Evolutionary conservation across 2,797 vertebrate species (phyloP), one percentile per base, ranked within the genome.

Genomic region (Meriones psammophilus): DNA sequence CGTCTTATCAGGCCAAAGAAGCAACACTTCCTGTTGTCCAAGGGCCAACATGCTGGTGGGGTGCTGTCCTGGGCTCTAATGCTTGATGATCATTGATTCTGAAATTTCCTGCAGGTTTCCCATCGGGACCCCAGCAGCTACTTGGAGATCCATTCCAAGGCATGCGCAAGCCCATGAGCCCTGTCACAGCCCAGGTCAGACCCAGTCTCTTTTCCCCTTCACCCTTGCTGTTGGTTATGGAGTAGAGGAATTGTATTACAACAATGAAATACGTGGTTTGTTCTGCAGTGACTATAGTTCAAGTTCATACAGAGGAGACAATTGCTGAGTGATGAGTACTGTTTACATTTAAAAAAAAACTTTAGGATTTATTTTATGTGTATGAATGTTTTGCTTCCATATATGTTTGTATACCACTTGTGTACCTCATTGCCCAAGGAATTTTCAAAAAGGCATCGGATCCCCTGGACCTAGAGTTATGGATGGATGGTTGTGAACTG

Each of bases 81-180:
- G 24, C 60, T 90, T 89, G 89, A 3, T 50, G 66, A 6, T 80
- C 96, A 90, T 42, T 89, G 4, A 84, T 42, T n/a, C 54, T 73
- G 0, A 83, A 62, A 91, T 96, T 36, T 90, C 83, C 93, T 69
- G 42, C 94, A 99, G 98, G 98, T 85, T 99, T 99, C 97, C 97
- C 98, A 73, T 90, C 98, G 97, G 97, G 98, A 88, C 97, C 98
- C 94, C 98, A 98, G 95, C 98, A 99, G 28, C 98, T 99, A 90
- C 98, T 99, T 46, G 98, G 99, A 86, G 99, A 99, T 91, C 99
- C 99, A 36, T 99, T 99, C 98, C 98, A 98, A 97, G 99, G 99
- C 85, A 97, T 99, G 80, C 99, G 98, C 97, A 99, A 99, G 95
- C 98, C 99, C 33, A 98, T 99, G 98, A 99, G 99, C 94, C 99